Percentiles rank a stretch among this genome's conserved stretches.
These are phyloP conservation scores for Tridacna gigas DNA, from an alignment of 2,888 invertebrate genomes.

Conservation along the genomic window DNA sequence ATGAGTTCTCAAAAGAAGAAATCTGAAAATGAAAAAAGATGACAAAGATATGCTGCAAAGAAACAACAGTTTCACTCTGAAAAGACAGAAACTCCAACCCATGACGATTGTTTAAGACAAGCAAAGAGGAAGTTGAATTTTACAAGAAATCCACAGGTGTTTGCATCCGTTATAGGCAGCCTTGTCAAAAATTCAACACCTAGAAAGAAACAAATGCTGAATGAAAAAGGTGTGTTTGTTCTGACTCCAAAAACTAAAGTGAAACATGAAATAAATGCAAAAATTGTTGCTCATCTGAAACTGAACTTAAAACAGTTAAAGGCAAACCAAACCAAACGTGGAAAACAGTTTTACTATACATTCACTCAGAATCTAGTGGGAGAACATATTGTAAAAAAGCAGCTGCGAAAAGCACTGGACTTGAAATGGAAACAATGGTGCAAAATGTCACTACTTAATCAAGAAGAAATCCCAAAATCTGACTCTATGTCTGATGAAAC, in stretches of 20 bases:
- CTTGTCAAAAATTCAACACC: neutral
- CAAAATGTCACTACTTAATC: neutral
- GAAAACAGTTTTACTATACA: slow-evolving; percentile 12
- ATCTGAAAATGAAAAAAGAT: neutral
- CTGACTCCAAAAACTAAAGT: slow-evolving; percentile 1
- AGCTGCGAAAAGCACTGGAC: slow-evolving; percentile 11
- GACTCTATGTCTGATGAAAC: slow-evolving; percentile 14
- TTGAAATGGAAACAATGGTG: slow-evolving; percentile 2
- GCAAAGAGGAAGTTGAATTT: neutral
- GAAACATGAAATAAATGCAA: slow-evolving; percentile 18
- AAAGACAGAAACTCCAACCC: neutral
- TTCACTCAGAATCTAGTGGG: slow-evolving; percentile 12
- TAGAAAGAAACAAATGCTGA: neutral
- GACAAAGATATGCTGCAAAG: neutral
- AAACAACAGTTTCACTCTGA: neutral
- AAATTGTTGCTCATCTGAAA: slow-evolving; percentile 20
- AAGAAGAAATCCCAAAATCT: slow-evolving; percentile 6
- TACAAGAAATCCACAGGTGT: neutral
- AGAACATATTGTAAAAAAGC: slow-evolving; percentile 13
- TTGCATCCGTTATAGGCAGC: slow-evolving; percentile 3
- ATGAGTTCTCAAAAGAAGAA: slow-evolving; percentile 2
- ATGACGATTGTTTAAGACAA: neutral
- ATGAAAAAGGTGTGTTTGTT: neutral
- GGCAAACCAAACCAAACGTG: neutral
- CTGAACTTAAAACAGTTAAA: slow-evolving; percentile 22